A percentile compares a stretch with the other conserved stretches of the same genome.
phyloP scores from a whole-genome alignment of 2,113 vertebrate genomes.

The Pavo muticus region DNA sequence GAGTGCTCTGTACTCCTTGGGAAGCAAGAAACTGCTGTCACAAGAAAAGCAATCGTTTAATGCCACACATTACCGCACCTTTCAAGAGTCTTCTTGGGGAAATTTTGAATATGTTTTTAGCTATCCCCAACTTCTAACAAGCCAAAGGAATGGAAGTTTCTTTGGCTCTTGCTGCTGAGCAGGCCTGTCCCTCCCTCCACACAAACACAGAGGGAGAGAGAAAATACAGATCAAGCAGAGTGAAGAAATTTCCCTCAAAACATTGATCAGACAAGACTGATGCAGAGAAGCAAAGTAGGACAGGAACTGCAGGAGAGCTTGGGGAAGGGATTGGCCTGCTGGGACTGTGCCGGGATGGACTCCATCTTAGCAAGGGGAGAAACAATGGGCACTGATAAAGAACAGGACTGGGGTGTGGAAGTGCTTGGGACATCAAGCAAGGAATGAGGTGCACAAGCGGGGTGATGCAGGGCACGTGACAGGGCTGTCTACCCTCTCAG shows the following conservation, averaged over 20 bases:
- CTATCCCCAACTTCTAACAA: neutral
- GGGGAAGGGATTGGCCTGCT: neutral
- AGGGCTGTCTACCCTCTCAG: neutral
- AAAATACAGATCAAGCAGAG: neutral
- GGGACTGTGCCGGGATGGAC: neutral
- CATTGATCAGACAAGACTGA: neutral
- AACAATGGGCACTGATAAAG: neutral
- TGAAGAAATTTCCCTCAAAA: neutral
- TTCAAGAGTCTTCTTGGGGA: neutral
- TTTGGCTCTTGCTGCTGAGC: neutral
- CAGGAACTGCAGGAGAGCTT: neutral
- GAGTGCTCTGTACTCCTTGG: neutral
- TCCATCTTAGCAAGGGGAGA: neutral
- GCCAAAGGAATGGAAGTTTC: neutral
- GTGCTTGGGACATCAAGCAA: neutral
- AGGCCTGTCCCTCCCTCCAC: neutral
- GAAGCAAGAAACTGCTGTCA: neutral
- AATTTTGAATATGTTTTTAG: neutral
- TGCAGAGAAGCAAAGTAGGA: neutral
- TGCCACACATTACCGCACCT: neutral
- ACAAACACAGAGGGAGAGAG: neutral
- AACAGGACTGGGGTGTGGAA: neutral
- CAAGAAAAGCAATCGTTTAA: neutral
- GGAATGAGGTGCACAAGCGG: no score
- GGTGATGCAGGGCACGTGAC: neutral